Evolutionary conservation across 1,140 invertebrate species (phyloP).

Genomic region (Palaemon carinicauda): DNA sequence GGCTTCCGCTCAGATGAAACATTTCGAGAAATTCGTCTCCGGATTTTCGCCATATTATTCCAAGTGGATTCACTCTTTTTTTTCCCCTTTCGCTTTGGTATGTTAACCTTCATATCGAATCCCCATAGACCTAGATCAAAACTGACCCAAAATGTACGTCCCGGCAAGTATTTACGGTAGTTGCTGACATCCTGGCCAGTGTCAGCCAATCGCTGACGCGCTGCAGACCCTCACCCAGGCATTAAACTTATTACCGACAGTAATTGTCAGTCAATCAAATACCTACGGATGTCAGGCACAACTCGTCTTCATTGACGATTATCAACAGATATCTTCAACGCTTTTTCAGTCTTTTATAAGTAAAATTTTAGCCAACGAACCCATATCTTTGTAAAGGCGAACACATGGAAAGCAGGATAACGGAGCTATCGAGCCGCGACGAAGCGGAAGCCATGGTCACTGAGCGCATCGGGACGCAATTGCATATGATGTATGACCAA

Average conservation of each 20-base stretch:
- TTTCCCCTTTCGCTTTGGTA: too few species aligned
- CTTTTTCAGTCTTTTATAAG: too few species aligned
- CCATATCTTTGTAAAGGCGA: not conserved
- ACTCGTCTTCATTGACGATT: too few species aligned
- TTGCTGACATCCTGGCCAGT: constrained; percentile 52
- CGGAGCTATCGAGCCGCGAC: not conserved
- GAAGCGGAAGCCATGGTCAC: constrained; percentile 22
- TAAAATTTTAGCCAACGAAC: not conserved
- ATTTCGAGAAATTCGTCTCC: too few species aligned
- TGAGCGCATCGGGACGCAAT: not conserved
- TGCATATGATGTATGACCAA: constrained; percentile 45
- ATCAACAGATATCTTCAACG: too few species aligned
- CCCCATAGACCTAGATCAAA: too few species aligned
- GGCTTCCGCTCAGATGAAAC: too few species aligned
- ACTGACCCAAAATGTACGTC: too few species aligned
- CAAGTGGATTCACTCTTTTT: too few species aligned
- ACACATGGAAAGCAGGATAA: not conserved
- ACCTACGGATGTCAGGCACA: not conserved
- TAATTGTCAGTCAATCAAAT: constrained; percentile 55
- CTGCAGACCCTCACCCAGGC: constrained; percentile 51
- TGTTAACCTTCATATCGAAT: too few species aligned
- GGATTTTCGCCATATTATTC: too few species aligned
- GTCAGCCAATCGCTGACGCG: constrained; percentile 42
- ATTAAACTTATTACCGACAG: constrained; percentile 44
- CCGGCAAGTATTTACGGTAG: constrained; percentile 19